These are phyloP conservation scores for Clamator glandarius DNA, from an alignment of 2,797 vertebrate genomes.

Conservation along the genomic window DNA sequence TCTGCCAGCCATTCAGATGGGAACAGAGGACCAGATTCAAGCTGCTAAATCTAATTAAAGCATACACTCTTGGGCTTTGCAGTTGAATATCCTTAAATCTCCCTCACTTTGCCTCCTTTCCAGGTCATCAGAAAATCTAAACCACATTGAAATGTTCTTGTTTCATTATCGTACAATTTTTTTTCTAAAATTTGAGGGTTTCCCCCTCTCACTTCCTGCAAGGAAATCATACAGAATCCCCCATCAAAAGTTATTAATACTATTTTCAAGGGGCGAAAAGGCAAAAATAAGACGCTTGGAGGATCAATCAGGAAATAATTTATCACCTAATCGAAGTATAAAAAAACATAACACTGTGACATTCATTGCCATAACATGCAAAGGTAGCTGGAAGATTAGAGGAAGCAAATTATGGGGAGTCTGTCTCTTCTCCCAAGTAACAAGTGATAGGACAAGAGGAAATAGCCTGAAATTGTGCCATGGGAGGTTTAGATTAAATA, in stretches of 20 bases:
- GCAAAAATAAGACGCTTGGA: background rate
- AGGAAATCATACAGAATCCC: background rate
- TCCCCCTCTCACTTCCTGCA: background rate
- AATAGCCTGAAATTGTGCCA: too few relatives aligned
- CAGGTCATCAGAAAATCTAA: conserved; percentile 15
- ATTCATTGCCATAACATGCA: background rate
- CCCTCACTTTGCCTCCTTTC: background rate
- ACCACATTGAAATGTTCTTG: background rate
- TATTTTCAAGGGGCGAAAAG: background rate
- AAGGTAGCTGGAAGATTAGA: background rate
- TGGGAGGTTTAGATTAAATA: too few relatives aligned
- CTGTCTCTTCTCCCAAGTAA: background rate
- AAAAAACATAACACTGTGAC: background rate
- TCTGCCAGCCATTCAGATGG: conserved; percentile 58
- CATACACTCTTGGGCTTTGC: conserved; percentile 33
- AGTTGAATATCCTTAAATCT: conserved; percentile 22
- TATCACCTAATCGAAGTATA: background rate
- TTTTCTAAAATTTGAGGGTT: background rate
- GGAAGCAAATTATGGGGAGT: background rate
- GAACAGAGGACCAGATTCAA: conserved; percentile 36
- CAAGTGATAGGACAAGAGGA: too few relatives aligned
- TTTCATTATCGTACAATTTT: background rate
- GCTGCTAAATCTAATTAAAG: conserved; percentile 66
- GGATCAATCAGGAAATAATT: background rate
- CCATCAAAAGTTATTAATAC: background rate